phyloP scores from a whole-genome alignment of 2,797 vertebrate genomes.

The Epinephelus malabaricus region DNA sequence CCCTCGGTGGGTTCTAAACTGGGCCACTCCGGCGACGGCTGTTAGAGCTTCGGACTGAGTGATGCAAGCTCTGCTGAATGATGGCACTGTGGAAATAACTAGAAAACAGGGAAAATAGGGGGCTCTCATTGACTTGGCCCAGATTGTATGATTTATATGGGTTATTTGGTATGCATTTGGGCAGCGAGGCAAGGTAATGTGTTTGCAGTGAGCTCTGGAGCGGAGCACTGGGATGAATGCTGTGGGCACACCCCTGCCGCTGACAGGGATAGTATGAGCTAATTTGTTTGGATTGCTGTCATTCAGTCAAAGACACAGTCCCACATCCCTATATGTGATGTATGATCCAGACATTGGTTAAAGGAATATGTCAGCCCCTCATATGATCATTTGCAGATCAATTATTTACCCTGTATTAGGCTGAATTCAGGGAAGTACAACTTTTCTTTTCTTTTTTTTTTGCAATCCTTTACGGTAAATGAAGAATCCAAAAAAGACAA shows the following conservation, averaged over 20 bases:
- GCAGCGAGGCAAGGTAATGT: slow-evolving; percentile 78
- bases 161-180: slow-evolving; percentile 83
- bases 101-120: slow-evolving; percentile 70
- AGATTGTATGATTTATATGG: slow-evolving; percentile 85
- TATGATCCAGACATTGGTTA: slow-evolving; percentile 41
- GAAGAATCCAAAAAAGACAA: too few species aligned
- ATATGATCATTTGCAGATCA: too few species aligned
- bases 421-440: too few species aligned
- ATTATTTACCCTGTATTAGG: too few species aligned
- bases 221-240: slow-evolving; percentile 61
- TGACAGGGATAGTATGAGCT: slow-evolving; percentile 59
- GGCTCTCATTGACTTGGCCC: slow-evolving; percentile 82
- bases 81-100: slow-evolving; percentile 75
- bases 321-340: slow-evolving; percentile 25
- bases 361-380: too few species aligned
- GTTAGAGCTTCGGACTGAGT: slow-evolving; percentile 66
- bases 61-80: slow-evolving; percentile 74
- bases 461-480: too few species aligned
- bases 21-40: slow-evolving; percentile 72
- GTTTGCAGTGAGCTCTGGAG: slow-evolving; percentile 79
- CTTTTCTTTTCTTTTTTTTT: too few species aligned
- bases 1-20: slow-evolving; percentile 75
- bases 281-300: slow-evolving; percentile 71
- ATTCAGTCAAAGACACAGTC: slow-evolving; percentile 37
- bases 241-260: slow-evolving; percentile 52